Evolutionary conservation across 2,888 invertebrate genomes (phyloP), one percentile per base, ranked within the genome.

Genomic region (Pogonocherus hispidulus): DNA sequence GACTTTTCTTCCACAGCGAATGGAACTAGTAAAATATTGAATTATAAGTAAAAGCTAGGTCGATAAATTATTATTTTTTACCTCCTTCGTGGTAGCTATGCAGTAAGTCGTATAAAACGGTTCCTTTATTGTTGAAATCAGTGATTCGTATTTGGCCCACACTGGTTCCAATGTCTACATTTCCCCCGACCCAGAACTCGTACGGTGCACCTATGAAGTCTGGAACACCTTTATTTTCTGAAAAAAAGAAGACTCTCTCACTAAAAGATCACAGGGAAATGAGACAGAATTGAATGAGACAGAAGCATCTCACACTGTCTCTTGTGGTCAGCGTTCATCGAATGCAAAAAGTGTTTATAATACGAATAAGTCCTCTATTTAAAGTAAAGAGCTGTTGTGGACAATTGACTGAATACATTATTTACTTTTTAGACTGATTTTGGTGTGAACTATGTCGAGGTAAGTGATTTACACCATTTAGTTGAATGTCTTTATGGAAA

Each of bases 171-270:
- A 95, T 88, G 0, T 92, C 92, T 3, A 94, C 94, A 79, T 93
- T 94, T n/a, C 91, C 91, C 0, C 95, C 95, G 27, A 95, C 94
- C 95, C 95, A 95, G 83, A 96, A 95, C 80, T 95, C 94, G 78
- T 95, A 96, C 0, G 95, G 95, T 0, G 94, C 91, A 22, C 94
- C 94, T 19, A 95, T 87, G 76, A 95, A 95, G 79, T 93, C 93
- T 1, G 95, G 94, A 35, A 87, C 87, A 57, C 90, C 90, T 51
- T 86, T 83, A 77, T 72, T 72, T 49, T 87, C 90, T 90, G 72
- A 64, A 84, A 84, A n/a, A 16, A 8, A 5, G 3, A 27, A 5
- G 8, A 27, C n/a, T n/a, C n/a, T n/a, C n/a, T n/a, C n/a, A n/a
- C n/a, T n/a, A n/a, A n/a, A n/a, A n/a, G n/a, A n/a, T n/a, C n/a